Evolutionary conservation across 2,797 vertebrate species (phyloP).

Genomic region (Sphenopsis melanotis): DNA sequence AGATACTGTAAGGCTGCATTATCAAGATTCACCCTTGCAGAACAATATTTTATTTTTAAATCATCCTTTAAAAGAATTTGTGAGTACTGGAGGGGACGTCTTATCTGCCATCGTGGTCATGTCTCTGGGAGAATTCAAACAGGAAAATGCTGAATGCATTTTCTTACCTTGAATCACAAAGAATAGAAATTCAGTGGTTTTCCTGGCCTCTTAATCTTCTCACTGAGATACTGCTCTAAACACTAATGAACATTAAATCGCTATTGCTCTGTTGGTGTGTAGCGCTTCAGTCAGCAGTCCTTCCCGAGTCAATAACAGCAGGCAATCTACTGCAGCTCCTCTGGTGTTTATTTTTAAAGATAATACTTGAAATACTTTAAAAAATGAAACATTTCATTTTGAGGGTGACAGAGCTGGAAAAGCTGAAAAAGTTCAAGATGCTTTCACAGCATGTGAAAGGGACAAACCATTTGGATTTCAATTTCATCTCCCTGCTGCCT

Average conservation of each 20-base stretch:
- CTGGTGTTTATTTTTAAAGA: conserved; percentile 51
- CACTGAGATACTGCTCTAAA: conserved; percentile 33
- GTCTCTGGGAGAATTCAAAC: not conserved
- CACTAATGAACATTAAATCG: conserved; percentile 55
- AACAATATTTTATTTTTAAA: conserved; percentile 28
- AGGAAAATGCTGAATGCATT: not conserved
- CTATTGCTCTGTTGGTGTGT: conserved; percentile 16
- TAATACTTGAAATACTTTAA: not conserved
- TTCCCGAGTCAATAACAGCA: conserved; percentile 43
- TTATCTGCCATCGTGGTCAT: not conserved
- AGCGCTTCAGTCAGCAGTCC: conserved; percentile 22
- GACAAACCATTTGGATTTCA: not conserved
- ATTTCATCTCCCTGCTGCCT: not conserved
- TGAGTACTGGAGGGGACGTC: not conserved
- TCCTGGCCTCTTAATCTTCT: conserved; percentile 44
- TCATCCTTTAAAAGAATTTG: conserved; percentile 4
- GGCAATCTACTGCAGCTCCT: not conserved
- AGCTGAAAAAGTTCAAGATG: not conserved
- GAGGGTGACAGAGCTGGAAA: not conserved
- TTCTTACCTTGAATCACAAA: conserved; percentile 12
- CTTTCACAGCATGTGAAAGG: not conserved
- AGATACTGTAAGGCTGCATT: conserved; percentile 16
- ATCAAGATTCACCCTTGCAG: not conserved
- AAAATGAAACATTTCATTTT: conserved; percentile 20
- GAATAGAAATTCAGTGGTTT: conserved; percentile 37